Conservation (phyloP, 2,113 vertebrate species). For the Ammodramus savannarum region DNA sequence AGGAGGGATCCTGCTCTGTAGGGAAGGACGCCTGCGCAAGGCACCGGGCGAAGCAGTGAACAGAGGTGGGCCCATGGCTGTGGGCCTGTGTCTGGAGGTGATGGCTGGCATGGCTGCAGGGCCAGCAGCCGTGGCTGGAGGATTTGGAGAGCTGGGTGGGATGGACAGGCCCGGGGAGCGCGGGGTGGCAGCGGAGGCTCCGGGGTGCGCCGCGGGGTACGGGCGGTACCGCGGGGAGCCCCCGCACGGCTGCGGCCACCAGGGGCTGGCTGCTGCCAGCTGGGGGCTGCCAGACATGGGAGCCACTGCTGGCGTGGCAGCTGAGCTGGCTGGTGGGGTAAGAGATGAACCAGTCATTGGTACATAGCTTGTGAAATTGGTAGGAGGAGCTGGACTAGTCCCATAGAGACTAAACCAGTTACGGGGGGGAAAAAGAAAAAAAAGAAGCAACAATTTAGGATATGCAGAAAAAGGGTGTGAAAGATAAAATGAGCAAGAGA, state of each 20-base stretch:
- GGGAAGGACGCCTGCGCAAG: slow-evolving; percentile 72
- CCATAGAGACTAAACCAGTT: slow-evolving; percentile 91
- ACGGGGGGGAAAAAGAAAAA: slow-evolving; percentile 58
- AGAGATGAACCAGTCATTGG: slow-evolving; percentile 55
- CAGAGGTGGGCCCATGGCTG: slow-evolving; percentile 64
- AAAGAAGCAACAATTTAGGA: slow-evolving; percentile 41
- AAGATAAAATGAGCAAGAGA: slow-evolving; percentile 24
- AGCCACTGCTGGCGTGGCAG: slow-evolving; percentile 36
- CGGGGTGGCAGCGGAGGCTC: slow-evolving; percentile 60
- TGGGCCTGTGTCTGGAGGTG: slow-evolving; percentile 70
- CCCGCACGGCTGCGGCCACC: slow-evolving; percentile 75
- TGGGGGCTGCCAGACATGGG: slow-evolving; percentile 44
- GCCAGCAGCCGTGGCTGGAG: slow-evolving; percentile 66
- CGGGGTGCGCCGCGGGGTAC: slow-evolving; percentile 80
- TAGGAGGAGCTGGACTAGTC: slow-evolving; percentile 83
- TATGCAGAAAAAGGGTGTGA: slow-evolving; percentile 8
- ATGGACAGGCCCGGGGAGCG: slow-evolving; percentile 54
- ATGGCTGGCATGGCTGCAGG: slow-evolving; percentile 62
- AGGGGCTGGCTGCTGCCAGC: slow-evolving; percentile 51
- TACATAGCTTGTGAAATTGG: slow-evolving; percentile 61
- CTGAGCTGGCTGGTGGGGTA: slow-evolving; percentile 63
- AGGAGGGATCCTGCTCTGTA: slow-evolving; percentile 83
- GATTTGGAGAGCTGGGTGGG: slow-evolving; percentile 68
- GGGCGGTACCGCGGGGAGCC: slow-evolving; percentile 88
- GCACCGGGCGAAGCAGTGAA: slow-evolving; percentile 76